Evolutionary conservation across 2,888 invertebrate genomes (phyloP), one percentile per base, ranked within the genome.

Genomic region (Mycalesis mineus): DNA sequence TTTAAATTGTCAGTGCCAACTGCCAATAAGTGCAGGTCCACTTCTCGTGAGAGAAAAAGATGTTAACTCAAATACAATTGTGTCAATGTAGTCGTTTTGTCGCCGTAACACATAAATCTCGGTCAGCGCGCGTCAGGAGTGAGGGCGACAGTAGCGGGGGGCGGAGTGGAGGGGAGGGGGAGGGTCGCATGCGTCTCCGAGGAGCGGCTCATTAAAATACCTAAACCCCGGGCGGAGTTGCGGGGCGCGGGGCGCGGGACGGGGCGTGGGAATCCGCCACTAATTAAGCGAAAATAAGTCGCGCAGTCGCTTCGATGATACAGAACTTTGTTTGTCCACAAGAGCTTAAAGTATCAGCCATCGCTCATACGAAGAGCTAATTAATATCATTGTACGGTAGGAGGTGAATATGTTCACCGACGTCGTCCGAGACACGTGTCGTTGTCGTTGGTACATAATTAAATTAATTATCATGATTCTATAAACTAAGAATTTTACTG

Each of bases 131-230:
- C 49, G 59, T 59, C 59, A 61, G 53, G 31, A 45, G 60, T 52
- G 52, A 55, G 48, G 33, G 40, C 11, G 31, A 9, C 28, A 14
- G 45, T 15, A 55, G 48, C 52, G 37, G 22, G 45, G 28, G 58
- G 48, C 52, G 37, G 48, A 9, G 48, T 4, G 4, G 31, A 48
- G 48, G 44, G 55, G 31, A 8, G 49, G 36, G 53, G 22, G 29
- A 13, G 29, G 8, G 29, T 49, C 49, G 56, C 49, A 17, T 15
- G 50, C 40, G 61, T 58, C 54, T 65, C 57, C 57, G 50, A 62
- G 66, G 61, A 69, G 65, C 60, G 67, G 69, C 84, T 85, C 83
- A 84, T 86, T 86, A 85, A 85, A 85, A 86, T 85, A 75, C 82
- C 82, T 80, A 76, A 77, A 69, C 69, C 71, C 74, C 67, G 67